phyloP scores from a whole-genome alignment of 2,888 invertebrate genomes.

The Thymelicus sylvestris region DNA sequence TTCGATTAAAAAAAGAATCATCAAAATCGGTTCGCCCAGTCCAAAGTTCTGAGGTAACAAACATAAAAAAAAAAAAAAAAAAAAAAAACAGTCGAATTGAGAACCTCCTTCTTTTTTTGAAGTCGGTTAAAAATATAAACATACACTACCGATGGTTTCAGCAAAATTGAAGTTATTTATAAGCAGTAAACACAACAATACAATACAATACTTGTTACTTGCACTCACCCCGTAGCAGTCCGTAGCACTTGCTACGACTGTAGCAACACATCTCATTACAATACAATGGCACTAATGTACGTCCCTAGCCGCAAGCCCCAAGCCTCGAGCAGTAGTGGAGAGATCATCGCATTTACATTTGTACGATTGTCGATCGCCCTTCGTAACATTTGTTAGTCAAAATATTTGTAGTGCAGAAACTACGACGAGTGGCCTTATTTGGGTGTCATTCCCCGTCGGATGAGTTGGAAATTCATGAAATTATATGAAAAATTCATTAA shows the following conservation, averaged over 20 bases:
- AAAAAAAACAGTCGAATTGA: no score
- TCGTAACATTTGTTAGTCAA: slow-evolving; percentile 32
- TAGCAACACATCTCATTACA: neutral
- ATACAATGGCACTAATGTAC: slow-evolving; percentile 16
- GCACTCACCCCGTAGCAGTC: neutral
- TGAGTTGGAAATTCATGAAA: slow-evolving; percentile 32
- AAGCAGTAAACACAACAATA: no score
- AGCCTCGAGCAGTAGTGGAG: neutral
- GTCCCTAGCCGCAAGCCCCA: neutral
- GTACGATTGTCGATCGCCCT: slow-evolving; percentile 25
- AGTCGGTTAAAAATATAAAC: no score
- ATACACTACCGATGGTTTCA: no score
- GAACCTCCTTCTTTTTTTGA: no score
- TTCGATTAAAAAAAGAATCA: no score
- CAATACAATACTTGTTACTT: neutral
- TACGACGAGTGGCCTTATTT: slow-evolving; percentile 33
- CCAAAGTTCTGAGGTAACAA: no score
- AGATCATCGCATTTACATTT: slow-evolving; percentile 24
- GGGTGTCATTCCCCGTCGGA: slow-evolving; percentile 35
- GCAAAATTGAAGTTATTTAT: no score
- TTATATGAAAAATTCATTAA: slow-evolving; percentile 65
- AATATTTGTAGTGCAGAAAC: slow-evolving; percentile 22
- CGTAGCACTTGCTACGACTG: slow-evolving; percentile 20
- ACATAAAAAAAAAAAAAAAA: no score
- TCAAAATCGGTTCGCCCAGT: no score